Evolutionary conservation across 2,113 vertebrate genomes (phyloP), one percentile per base, ranked within the genome.

Genomic region (Orcinus orca): DNA sequence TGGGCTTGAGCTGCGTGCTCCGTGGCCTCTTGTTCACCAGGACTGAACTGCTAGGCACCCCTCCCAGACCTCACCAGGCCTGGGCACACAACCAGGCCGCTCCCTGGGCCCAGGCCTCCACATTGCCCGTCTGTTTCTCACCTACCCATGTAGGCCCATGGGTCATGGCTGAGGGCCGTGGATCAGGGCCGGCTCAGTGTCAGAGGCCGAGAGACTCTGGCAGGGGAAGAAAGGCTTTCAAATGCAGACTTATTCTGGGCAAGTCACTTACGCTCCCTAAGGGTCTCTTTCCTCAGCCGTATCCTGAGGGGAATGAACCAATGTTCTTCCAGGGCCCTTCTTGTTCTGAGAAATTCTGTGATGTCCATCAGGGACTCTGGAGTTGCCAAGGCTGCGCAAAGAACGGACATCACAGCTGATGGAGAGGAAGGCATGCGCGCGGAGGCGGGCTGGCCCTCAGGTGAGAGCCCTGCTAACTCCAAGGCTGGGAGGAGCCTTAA

Each of bases 331-430:
- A n/a, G 23, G 81, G 33, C 11, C 65, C n/a, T 53, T 62, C 55
- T 15, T 26, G 12, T 89, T 73, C 87, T 76, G 83, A 92, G 79
- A 79, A 79, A 63, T 85, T 88, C 93, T 3, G 25, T 8, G 67
- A 10, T 74, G 44, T 68, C 73, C 25, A 8, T 41, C 23, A 58
- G 26, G 21, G 14, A 25, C 38, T 53, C 83, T 47, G 20, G 76
- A 38, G 58, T 55, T 65, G 50, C 41, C 25, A 55, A 13, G 33
- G 1, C 4, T 33, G 55, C 20, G 2, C 25, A 70, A 55, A 82
- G 93, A 74, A 1, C 13, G 53, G 13, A 17, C 15, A 17, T 38
- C 9, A 9, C 17, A 17, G 70, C 50, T 29, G 41, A 36, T 9
- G 17, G 23, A 44, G 41, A 41, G 67, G 70, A 71, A 12, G 53